phyloP scores from a whole-genome alignment of 2,888 invertebrate genomes.

The Tricholauxania praeusta region DNA sequence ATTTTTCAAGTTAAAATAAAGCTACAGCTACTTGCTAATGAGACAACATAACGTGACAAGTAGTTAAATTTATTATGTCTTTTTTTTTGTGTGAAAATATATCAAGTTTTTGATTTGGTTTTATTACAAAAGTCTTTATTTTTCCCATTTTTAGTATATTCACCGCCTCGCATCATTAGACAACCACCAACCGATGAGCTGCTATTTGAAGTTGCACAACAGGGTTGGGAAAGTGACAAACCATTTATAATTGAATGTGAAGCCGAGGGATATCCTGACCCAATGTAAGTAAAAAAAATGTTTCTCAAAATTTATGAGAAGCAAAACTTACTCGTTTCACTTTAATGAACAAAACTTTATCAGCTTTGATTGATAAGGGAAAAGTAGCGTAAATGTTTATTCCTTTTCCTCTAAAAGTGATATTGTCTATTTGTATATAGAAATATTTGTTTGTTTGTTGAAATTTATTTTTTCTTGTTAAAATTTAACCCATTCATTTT shows the following conservation, averaged over 20 bases:
- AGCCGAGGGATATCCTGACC: conserved; percentile 94
- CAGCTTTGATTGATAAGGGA: too few species aligned
- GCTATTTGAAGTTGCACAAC: conserved; percentile 88
- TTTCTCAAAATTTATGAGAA: not conserved
- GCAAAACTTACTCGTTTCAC: too few species aligned
- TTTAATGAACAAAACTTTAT: too few species aligned
- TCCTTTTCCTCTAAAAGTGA: too few species aligned
- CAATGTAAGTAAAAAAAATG: conserved; percentile 77
- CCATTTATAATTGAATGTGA: conserved; percentile 97
- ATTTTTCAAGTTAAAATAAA: too few species aligned
- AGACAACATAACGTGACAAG: not conserved
- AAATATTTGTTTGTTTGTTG: too few species aligned
- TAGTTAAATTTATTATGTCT: not conserved
- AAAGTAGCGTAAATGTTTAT: too few species aligned
- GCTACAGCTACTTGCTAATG: too few species aligned
- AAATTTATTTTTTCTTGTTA: not conserved
- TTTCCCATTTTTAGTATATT: conserved; percentile 74
- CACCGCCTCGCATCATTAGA: conserved; percentile 91
- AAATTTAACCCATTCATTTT: conserved; percentile 13
- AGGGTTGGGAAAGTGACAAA: conserved; percentile 88
- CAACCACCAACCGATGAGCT: conserved; percentile 93
- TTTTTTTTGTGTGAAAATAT: not conserved
- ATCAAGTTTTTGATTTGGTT: not conserved
- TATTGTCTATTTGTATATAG: too few species aligned
- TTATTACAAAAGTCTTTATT: not conserved